phyloP scores from a whole-genome alignment of 2,888 invertebrate species.

The Meta bourneti region DNA sequence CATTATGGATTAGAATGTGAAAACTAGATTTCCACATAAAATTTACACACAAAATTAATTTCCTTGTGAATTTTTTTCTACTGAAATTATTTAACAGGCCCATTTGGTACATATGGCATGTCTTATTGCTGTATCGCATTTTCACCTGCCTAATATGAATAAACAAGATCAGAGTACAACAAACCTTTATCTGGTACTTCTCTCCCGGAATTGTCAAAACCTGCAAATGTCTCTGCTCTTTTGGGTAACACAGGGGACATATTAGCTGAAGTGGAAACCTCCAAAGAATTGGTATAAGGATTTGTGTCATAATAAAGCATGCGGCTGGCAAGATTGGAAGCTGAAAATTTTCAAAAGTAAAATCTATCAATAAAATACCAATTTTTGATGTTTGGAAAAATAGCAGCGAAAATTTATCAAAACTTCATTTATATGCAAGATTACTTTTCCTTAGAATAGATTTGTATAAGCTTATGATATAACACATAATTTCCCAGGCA shows the following conservation, averaged over 20 bases:
- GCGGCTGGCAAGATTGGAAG: slow-evolving; percentile 62
- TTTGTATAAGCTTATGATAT: too few species aligned
- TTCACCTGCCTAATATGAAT: too few species aligned
- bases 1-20: not conserved
- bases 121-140: too few species aligned
- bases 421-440: too few species aligned
- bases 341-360: slow-evolving; percentile 10
- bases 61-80: too few species aligned
- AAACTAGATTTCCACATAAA: not conserved
- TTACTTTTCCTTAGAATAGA: too few species aligned
- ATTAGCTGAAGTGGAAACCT: slow-evolving; percentile 88
- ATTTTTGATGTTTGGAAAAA: not conserved
- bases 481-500: too few species aligned
- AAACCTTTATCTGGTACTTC: slow-evolving; percentile 76
- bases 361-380: not conserved
- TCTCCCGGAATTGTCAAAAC: slow-evolving; percentile 86
- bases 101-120: too few species aligned
- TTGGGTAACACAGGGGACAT: slow-evolving; percentile 94
- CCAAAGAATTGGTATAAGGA: slow-evolving; percentile 46
- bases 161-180: not conserved
- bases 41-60: not conserved
- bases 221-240: slow-evolving; percentile 97
- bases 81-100: too few species aligned
- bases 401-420: too few species aligned
- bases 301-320: slow-evolving; percentile 66